Conservation (phyloP, 2,888 invertebrate genomes). For the Lamellibrachia columna region DNA sequence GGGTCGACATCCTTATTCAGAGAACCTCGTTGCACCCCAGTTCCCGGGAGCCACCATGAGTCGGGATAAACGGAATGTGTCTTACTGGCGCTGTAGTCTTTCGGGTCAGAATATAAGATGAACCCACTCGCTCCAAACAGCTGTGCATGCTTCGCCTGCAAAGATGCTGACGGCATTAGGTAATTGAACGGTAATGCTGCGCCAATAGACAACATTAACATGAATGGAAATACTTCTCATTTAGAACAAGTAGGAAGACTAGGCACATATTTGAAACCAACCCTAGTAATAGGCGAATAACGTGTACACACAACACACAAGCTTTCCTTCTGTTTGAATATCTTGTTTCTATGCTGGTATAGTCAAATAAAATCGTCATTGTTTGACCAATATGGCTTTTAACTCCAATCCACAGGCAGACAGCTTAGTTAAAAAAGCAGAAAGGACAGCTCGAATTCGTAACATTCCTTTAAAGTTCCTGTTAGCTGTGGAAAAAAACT, state of each 20-base stretch:
- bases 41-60: slow-evolving; percentile 67
- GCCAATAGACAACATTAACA: no score
- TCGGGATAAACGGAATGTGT: slow-evolving; percentile 62
- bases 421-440: no score
- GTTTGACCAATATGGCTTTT: no score
- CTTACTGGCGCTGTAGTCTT: slow-evolving; percentile 57
- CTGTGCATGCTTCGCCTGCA: slow-evolving; percentile 57
- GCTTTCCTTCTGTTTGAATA: no score
- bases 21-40: slow-evolving; percentile 67
- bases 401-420: not conserved
- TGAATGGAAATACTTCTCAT: no score
- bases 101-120: slow-evolving; percentile 65
- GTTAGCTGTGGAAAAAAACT: slow-evolving; percentile 18
- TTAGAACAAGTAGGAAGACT: no score
- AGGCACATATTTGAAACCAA: no score
- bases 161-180: not conserved
- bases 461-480: not conserved
- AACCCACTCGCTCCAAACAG: slow-evolving; percentile 63
- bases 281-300: no score
- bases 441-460: not conserved
- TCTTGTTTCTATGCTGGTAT: no score
- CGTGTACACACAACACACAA: no score
- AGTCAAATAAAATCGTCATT: no score
- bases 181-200: not conserved
- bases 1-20: slow-evolving; percentile 66